Evolutionary conservation across 2,113 vertebrate genomes (phyloP), one percentile per base, ranked within the genome.

Genomic region (Craseonycteris thonglongyai): DNA sequence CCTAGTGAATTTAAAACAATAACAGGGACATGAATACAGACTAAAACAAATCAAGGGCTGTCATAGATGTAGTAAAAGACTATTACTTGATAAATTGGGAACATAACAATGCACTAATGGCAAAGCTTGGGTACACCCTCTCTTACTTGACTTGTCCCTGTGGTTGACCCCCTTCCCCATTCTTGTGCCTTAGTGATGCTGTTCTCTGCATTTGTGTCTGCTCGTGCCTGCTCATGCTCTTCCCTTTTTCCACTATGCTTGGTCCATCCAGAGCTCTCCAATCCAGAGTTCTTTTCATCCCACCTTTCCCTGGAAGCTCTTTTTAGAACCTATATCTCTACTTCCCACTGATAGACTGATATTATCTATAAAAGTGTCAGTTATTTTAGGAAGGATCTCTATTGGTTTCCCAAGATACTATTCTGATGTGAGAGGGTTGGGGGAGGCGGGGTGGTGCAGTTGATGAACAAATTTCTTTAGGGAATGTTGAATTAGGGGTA

Each of bases 1-100:
- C 96, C 96, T 93, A 95, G 96, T 76, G 96, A 97, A 97, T 98
- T 98, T 98, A 97, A 98, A 98, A 98, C 97, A 98, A 97, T 98
- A 98, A 98, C 83, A 98, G 95, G 92, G 58, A 97, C 85, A 74
- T 92, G 95, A 97, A 97, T 88, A 94, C 91, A 97, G 85, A 95
- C 88, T 96, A 96, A 98, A 98, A 97, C 96, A 98, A 98, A 98
- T 97, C 97, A 97, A 97, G 78, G 96, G 96, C 96, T 96, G 79
- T 97, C 97, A 96, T 75, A 96, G 96, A 95, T 76, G 92, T 97
- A 97, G 97, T 97, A 97, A 97, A 97, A 96, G 96, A 72, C 47
- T 65, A 69, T 86, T 74, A 65, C 97, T 95, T 97, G 85, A 91
- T 96, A 1, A 3, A 82, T 19, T 16, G 94, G 66, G 19, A 90